Percentiles rank a stretch among this genome's conserved stretches.
Evolutionary conservation across 2,888 invertebrate genomes (phyloP).

Genomic region (Tipula vernalis): DNA sequence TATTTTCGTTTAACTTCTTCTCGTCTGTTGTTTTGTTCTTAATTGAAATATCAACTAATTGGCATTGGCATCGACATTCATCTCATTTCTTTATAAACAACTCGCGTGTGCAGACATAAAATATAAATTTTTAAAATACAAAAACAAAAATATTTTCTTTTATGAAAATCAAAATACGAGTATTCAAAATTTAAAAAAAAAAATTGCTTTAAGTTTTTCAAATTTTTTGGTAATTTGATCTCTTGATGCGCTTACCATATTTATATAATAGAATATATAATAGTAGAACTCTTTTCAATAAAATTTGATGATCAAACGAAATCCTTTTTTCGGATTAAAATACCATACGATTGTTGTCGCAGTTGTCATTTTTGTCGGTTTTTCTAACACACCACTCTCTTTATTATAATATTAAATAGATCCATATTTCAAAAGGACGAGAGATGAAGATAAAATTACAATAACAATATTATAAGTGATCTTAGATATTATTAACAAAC

Average conservation of each 20-base stretch:
- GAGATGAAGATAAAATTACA: not conserved
- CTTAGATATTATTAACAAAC: not conserved
- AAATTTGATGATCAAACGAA: not conserved
- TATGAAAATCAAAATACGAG: not conserved
- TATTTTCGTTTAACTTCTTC: not conserved
- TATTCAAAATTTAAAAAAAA: not conserved
- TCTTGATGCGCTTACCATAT: not conserved
- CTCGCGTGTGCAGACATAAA: not conserved
- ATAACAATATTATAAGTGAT: not conserved
- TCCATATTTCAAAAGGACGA: not conserved
- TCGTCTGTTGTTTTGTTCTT: not conserved
- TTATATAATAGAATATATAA: not conserved
- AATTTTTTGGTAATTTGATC: not conserved
- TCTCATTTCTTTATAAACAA: not conserved
- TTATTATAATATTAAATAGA: not conserved
- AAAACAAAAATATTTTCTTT: not conserved
- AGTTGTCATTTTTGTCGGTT: not conserved
- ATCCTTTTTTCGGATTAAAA: not conserved
- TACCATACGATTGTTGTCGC: not conserved
- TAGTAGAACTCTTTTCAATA: not conserved
- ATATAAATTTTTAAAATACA: not conserved
- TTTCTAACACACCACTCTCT: not conserved
- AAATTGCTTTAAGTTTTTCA: not conserved
- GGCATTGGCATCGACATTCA: not conserved
- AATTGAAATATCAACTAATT: not conserved